These are phyloP conservation scores for Epistrophe eligans DNA, from an alignment of 2,888 invertebrate species.

Conservation along the genomic window DNA sequence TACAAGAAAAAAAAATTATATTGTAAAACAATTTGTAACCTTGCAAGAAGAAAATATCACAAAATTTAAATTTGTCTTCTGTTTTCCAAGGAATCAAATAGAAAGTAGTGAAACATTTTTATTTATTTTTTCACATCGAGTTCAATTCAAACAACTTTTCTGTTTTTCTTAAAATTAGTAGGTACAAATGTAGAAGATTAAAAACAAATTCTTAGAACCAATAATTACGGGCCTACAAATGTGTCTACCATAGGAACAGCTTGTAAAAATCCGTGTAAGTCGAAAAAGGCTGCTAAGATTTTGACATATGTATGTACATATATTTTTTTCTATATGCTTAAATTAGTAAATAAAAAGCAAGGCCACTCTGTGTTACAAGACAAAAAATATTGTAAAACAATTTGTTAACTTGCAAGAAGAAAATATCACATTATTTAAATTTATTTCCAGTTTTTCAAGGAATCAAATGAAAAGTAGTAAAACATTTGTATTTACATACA, in stretches of 20 bases:
- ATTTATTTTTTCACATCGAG: no score
- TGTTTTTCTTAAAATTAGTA: no score
- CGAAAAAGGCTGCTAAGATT: no score
- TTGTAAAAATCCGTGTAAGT: no score
- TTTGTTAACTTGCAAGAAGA: conserved; percentile 42
- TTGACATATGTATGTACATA: no score
- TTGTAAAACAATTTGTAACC: conserved; percentile 51
- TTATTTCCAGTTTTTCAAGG: background rate
- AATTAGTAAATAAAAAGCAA: conserved; percentile 32
- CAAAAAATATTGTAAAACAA: conserved; percentile 37
- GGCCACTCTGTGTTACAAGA: conserved; percentile 55
- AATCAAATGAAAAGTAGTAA: conserved; percentile 18
- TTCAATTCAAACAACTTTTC: no score
- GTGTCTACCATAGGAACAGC: no score
- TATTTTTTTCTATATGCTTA: no score
- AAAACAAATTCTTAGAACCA: no score
- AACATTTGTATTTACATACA: background rate
- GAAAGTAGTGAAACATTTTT: conserved; percentile 4
- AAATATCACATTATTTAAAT: conserved; percentile 22
- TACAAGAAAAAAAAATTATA: conserved; percentile 7
- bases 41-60: conserved; percentile 31
- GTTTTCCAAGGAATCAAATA: background rate
- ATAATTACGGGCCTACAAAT: no score
- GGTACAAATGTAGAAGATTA: no score
- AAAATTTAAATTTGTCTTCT: conserved; percentile 10